phyloP scores from a whole-genome alignment of 2,113 vertebrate genomes.

The Pycnonotus jocosus region DNA sequence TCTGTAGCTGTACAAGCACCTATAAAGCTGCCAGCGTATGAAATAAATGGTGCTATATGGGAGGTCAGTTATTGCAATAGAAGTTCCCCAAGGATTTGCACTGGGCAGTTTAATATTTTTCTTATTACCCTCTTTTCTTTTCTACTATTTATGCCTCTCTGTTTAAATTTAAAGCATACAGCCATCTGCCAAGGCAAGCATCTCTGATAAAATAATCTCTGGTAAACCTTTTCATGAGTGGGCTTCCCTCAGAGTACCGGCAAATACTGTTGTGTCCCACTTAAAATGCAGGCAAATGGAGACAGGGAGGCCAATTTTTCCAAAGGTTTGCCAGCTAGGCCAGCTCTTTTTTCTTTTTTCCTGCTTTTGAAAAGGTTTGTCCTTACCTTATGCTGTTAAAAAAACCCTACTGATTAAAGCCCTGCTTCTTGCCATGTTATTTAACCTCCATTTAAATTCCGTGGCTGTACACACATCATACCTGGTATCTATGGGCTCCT shows the following conservation, averaged over 20 bases:
- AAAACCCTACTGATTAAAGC: not conserved
- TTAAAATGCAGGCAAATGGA: not conserved
- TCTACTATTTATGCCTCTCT: slow-evolving; percentile 76
- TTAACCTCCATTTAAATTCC: slow-evolving; percentile 7
- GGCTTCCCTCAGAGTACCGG: not conserved
- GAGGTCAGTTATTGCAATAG: slow-evolving; percentile 81
- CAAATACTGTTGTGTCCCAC: not conserved
- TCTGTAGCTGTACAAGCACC: slow-evolving; percentile 81
- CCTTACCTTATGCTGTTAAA: not conserved
- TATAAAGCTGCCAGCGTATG: slow-evolving; percentile 81
- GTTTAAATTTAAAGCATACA: slow-evolving; percentile 75
- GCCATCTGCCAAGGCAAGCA: slow-evolving; percentile 60
- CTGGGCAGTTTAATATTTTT: slow-evolving; percentile 80
- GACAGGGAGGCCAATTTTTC: not conserved
- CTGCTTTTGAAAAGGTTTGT: not conserved
- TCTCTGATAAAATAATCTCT: slow-evolving; percentile 38
- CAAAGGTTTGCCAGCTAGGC: not conserved
- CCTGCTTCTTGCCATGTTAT: not conserved
- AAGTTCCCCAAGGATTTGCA: slow-evolving; percentile 75
- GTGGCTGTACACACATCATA: not conserved
- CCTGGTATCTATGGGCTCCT: not conserved
- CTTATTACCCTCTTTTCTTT: slow-evolving; percentile 81
- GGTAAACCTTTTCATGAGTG: slow-evolving; percentile 38
- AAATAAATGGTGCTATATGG: slow-evolving; percentile 80
- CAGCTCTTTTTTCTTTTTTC: not conserved